Base-by-base conservation (phyloP, 2,113 vertebrate species). In the Orycteropus afer region DNA sequence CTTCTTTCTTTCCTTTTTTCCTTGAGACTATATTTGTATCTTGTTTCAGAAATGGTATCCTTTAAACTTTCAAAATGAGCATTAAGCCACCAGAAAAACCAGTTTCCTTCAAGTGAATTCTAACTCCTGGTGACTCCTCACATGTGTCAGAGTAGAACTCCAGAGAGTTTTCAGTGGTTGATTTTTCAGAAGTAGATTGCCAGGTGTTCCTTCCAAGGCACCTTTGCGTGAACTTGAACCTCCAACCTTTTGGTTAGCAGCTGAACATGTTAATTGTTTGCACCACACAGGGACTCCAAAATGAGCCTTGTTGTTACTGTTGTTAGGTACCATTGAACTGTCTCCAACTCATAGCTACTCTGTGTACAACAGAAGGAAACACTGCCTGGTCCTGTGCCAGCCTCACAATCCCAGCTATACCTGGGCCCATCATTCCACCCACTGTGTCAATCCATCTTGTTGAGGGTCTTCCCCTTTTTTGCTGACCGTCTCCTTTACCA, bases 21-120 rank as follows among this genome's bases (percentile, higher is more conserved):
- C 88, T 82, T 45, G 45, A 93, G 80, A 59, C 23, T 83, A 42
- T 86, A 82, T 91, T 97, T 94, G 69, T 51, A 95, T 96, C 77
- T 96, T 94, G 18, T 89, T 94, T 96, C 69, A 95, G 74, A 97
- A 95, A 92, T 92, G 83, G 80, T 91, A 86, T 89, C 49, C 65
- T 80, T 89, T 95, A 90, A 90, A 83, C 40, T 86, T 95, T 95
- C 82, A 89, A 94, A 95, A 95, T 93, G 69, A 96, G 25, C 67
- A 22, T 90, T 94, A 65, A 65, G 5, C 20, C 55, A 57, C 20
- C 55, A 57, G 55, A 57, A 65, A 67, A 67, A 67, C 65, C 8
- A 7, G 7, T 69, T n/a, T 34, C 34, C 34, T 20, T 27, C 10
- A 7, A 34, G 63, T 65, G 1, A 12, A 65, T 34, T 65, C 63